A percentile compares a stretch with the other conserved stretches of the same genome.
Evolutionary conservation across 2,113 vertebrate species (phyloP).

Genomic region (Calidris pygmaea): DNA sequence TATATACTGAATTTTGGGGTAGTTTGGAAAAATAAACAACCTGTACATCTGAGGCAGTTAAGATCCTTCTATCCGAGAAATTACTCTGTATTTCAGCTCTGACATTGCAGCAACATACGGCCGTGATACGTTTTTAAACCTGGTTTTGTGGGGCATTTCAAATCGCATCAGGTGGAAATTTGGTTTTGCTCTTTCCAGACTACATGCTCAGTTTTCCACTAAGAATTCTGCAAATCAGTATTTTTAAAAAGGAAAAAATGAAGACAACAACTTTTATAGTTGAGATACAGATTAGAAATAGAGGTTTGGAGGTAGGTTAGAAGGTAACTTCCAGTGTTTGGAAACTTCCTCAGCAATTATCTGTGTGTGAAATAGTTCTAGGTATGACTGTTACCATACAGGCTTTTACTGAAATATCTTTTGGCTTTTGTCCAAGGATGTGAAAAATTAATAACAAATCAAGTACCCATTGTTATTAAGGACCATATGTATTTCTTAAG

Average conservation of each 20-base stretch:
- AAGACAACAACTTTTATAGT: not conserved
- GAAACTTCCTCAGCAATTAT: not conserved
- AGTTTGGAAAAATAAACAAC: not conserved
- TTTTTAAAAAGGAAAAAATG: not conserved
- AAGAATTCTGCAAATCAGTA: not conserved
- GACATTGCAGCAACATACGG: accelerated
- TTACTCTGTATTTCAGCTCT: not conserved
- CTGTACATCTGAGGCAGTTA: not conserved
- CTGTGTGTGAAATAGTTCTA: not conserved
- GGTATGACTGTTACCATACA: not conserved
- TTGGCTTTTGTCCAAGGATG: constrained; percentile 1
- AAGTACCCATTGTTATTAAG: not conserved
- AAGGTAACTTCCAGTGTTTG: not conserved
- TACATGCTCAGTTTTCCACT: not conserved
- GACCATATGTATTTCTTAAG: not conserved
- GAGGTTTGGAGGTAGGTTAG: not conserved
- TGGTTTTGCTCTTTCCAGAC: not conserved
- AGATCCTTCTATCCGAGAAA: not conserved
- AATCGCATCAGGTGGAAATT: not conserved
- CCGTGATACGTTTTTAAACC: not conserved
- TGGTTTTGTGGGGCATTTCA: not conserved
- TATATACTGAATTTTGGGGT: not conserved
- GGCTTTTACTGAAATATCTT: not conserved
- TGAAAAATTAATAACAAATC: not conserved
- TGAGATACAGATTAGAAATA: not conserved